Conservation (phyloP, 2,888 invertebrate species). For the Eristalis intricaria region DNA sequence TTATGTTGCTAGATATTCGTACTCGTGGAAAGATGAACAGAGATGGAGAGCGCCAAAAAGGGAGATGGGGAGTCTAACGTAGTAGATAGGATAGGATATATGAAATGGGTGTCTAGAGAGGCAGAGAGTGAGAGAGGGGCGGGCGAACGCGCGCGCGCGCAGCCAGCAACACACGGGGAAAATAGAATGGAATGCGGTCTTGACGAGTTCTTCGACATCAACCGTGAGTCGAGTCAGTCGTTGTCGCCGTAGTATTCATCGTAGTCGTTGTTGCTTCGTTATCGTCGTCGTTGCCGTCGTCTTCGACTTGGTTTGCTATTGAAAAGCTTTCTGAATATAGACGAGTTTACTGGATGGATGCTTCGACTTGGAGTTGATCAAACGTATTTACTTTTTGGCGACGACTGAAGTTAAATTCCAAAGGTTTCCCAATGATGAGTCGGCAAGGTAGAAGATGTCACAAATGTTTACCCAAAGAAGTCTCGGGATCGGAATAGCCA, state of each 20-base stretch:
- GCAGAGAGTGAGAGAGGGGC: not conserved
- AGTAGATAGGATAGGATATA: slow-evolving; percentile 2
- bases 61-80: slow-evolving; percentile 17
- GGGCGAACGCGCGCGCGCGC: too few relatives aligned
- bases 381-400: not conserved
- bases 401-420: too few relatives aligned
- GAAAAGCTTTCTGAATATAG: not conserved
- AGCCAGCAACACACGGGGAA: not conserved
- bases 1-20: slow-evolving; percentile 62
- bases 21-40: not conserved
- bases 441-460: too few relatives aligned
- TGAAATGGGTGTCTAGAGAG: slow-evolving; percentile 44
- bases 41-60: slow-evolving; percentile 28
- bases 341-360: not conserved
- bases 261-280: not conserved
- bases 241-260: slow-evolving; percentile 39
- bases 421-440: too few relatives aligned
- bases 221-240: slow-evolving; percentile 59
- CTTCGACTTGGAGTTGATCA: not conserved
- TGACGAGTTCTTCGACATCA: slow-evolving; percentile 72
- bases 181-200: slow-evolving; percentile 71
- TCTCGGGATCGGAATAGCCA: too few relatives aligned
- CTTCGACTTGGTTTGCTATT: slow-evolving; percentile 9
- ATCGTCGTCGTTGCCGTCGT: slow-evolving; percentile 38
- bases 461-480: too few relatives aligned